Base-by-base conservation (phyloP, 2,888 invertebrate species). In the Scelioninae gen. 2 region DNA sequence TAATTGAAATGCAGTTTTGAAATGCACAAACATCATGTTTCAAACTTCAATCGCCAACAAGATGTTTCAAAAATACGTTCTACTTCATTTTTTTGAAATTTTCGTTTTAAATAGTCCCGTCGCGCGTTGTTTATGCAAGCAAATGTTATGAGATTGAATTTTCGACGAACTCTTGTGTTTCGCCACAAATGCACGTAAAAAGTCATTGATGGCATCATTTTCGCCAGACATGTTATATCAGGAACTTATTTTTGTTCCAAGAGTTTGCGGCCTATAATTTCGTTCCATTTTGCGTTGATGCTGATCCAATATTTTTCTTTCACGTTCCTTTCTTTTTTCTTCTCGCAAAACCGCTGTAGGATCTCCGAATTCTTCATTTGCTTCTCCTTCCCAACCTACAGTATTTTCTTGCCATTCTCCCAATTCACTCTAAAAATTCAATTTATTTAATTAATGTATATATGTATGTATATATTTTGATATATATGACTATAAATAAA, bases 401-500 rank as follows among this genome's bases (percentile, higher is more conserved):
- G 80, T 83, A 73, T 88, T 88, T 52, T 89, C 89, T 65, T 87
- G 87, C 89, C 89, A 89, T 74, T 89, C 89, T 77, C 87, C 88
- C 11, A 89, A 83, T 75, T 89, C 89, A 45, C 87, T 87, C 88
- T 88, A 67, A 70, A 65, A 55, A 16, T 45, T 7, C 37, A 58
- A 19, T 35, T 48, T 22, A 19, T 39, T 15, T 37, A 41, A n/a
- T 18, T 35, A 25, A 25, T 5, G 1, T 31, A 31, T n/a, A n/a
- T n/a, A n/a, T n/a, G n/a, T n/a, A n/a, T n/a, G n/a, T n/a, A n/a
- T n/a, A n/a, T n/a, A n/a, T n/a, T 22, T 22, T 5, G 5, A 4
- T 22, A 22, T 22, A 22, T 22, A 22, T 22, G 22, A 22, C 5
- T 22, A 22, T 22, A 22, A 22, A 22, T 22, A 22, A 22, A 22